Evolutionary conservation across 2,113 vertebrate species (phyloP).

Genomic region (Aythya baeri): DNA sequence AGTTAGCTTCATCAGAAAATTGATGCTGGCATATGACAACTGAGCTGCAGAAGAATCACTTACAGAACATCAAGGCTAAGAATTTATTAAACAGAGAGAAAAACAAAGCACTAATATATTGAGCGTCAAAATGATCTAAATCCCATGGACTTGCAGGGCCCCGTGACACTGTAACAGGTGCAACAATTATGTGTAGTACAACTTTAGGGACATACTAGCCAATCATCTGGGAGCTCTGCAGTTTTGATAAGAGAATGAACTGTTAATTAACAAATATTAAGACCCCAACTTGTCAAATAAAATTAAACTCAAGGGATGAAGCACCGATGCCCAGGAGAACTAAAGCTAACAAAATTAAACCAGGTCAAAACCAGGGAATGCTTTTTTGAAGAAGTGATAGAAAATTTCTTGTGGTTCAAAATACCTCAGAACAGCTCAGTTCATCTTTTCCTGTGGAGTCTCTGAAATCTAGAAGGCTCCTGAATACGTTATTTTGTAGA

Average conservation of each 20-base stretch:
- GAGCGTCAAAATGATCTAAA: not conserved
- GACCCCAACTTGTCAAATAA: constrained; percentile 42
- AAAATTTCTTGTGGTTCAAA: not conserved
- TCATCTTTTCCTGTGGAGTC: not conserved
- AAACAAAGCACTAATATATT: not conserved
- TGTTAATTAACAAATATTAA: constrained; percentile 64
- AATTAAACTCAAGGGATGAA: constrained; percentile 52
- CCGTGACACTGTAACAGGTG: constrained; percentile 8
- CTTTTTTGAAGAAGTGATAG: not conserved
- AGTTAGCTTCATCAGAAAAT: not conserved
- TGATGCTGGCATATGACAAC: not conserved
- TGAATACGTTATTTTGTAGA: not conserved
- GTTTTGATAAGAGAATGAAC: constrained; percentile 32
- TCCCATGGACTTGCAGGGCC: not conserved
- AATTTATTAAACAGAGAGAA: not conserved
- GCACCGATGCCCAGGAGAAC: not conserved
- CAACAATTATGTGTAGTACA: constrained; percentile 30
- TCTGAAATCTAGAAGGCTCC: not conserved
- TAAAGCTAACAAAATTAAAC: constrained; percentile 12
- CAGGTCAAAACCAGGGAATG: not conserved
- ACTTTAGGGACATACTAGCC: constrained; percentile 26
- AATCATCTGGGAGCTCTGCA: constrained; percentile 9
- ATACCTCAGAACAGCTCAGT: accelerated
- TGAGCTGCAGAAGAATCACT: not conserved
- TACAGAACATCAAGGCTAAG: not conserved